Evolutionary conservation across 2,113 vertebrate genomes (phyloP), one percentile per base, ranked within the genome.

Genomic region (Bos indicus): DNA sequence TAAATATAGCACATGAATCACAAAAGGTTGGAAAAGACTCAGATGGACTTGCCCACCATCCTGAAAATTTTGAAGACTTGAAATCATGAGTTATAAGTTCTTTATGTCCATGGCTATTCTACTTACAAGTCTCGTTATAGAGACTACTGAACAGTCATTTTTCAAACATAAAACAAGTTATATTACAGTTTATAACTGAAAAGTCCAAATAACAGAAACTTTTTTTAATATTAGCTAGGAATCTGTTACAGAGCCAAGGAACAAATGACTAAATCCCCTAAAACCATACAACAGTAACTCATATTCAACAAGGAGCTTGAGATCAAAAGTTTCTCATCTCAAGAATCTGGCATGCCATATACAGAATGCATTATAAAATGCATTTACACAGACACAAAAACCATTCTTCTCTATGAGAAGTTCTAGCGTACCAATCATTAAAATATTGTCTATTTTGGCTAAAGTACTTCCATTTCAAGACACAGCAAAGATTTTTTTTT

Each of bases 221-320:
- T 46, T 77, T 60, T 81, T 36, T 54, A n/a, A 52, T 40, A 60
- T 90, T 74, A 64, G 46, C 54, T 48, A 87, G 62, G 52, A 89
- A 94, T 91, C 56, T 78, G 56, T 83, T 64, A 82, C 1, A 82
- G 56, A 40, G 71, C 78, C 88, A 94, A 96, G 92, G 83, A 96
- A 87, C 91, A 94, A 88, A 97, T 48, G 59, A 94, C 88, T 82
- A 54, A 92, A 82, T 88, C 84, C 88, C 30, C 54, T 81, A 64
- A 88, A 67, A 48, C 83, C 80, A 77, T 54, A 90, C 25, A 59
- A 67, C 15, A 86, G 17, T 52, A 82, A 94, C 57, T 95, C 80
- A 33, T 48, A 90, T 30, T 67, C 67, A 86, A 94, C 28, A 77
- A 95, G 80, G 19, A 71, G n/a, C 67, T 48, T 52, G 80, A 57